These are phyloP conservation scores for Hypena proboscidalis DNA, from an alignment of 2,888 invertebrate genomes.

Conservation along the genomic window DNA sequence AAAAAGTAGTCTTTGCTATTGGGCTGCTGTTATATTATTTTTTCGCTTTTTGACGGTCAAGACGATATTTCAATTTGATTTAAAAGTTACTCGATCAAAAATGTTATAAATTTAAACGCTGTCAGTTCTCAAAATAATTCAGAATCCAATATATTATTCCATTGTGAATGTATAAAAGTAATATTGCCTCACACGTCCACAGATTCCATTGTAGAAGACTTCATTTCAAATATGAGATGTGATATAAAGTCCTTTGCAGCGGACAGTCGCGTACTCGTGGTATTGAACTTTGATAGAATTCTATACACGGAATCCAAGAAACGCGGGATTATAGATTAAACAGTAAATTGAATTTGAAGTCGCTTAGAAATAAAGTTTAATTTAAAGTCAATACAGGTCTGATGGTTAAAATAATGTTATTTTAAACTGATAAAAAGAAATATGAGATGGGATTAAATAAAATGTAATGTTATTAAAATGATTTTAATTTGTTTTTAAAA, in stretches of 20 bases:
- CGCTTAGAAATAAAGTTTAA: too few species aligned
- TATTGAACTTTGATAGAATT: conserved; percentile 29
- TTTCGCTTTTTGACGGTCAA: too few species aligned
- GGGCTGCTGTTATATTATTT: too few species aligned
- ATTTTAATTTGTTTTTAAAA: too few species aligned
- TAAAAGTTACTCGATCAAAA: neutral
- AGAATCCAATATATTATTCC: conserved; percentile 29
- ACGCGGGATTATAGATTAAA: neutral
- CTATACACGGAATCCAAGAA: conserved; percentile 2
- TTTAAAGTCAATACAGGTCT: too few species aligned
- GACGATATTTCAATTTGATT: too few species aligned
- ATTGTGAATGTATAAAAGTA: conserved; percentile 21
- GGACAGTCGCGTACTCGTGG: conserved; percentile 11
- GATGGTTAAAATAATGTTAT: too few species aligned
- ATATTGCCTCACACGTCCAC: conserved; percentile 30
- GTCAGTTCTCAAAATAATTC: conserved; percentile 18
- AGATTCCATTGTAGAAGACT: conserved; percentile 18
- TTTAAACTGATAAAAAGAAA: too few species aligned
- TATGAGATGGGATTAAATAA: too few species aligned
- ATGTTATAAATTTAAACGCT: neutral
- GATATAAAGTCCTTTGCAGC: conserved; percentile 22
- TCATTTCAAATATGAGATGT: conserved; percentile 25
- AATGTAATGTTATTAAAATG: too few species aligned
- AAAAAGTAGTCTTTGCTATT: too few species aligned
- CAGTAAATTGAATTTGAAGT: neutral